Evolutionary conservation across 2,888 invertebrate genomes (phyloP).

Genomic region (Tenthredo amoena): DNA sequence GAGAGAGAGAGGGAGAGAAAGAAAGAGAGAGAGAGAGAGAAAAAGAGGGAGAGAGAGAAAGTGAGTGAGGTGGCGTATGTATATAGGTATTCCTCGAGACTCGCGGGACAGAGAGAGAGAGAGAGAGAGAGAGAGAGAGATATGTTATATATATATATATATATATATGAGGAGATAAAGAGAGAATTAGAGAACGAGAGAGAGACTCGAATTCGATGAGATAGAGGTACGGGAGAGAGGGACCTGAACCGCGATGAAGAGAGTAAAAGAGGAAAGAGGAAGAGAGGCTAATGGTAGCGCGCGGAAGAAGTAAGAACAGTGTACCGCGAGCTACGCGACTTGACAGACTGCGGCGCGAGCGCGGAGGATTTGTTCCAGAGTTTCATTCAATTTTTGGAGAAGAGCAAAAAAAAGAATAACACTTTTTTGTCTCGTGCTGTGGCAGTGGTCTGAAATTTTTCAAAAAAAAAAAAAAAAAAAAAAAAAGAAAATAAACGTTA

Average conservation of each 20-base stretch:
- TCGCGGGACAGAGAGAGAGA: constrained; percentile 23
- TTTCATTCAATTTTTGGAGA: not conserved
- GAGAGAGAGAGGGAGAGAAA: not conserved
- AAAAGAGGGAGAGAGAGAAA: not conserved
- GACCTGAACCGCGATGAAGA: constrained; percentile 54
- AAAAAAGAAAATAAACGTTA: not conserved
- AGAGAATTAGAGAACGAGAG: constrained; percentile 40
- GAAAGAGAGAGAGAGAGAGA: constrained; percentile 35
- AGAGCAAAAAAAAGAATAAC: not conserved
- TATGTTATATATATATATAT: too few relatives aligned
- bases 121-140: constrained; percentile 16
- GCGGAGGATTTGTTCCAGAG: not conserved
- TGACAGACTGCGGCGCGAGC: not conserved
- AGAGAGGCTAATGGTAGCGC: constrained; percentile 75
- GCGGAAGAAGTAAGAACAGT: constrained; percentile 65
- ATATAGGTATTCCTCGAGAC: constrained; percentile 18
- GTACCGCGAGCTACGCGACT: constrained; percentile 71
- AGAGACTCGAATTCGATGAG: constrained; percentile 51
- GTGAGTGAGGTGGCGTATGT: constrained; percentile 1
- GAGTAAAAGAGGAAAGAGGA: constrained; percentile 65
- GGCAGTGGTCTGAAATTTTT: not conserved
- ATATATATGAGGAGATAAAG: not conserved
- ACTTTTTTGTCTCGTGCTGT: too few relatives aligned
- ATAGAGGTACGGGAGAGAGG: constrained; percentile 1
- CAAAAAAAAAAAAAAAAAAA: not conserved